Evolutionary conservation across 2,113 vertebrate genomes (phyloP).

Genomic region (Delphinus delphis): DNA sequence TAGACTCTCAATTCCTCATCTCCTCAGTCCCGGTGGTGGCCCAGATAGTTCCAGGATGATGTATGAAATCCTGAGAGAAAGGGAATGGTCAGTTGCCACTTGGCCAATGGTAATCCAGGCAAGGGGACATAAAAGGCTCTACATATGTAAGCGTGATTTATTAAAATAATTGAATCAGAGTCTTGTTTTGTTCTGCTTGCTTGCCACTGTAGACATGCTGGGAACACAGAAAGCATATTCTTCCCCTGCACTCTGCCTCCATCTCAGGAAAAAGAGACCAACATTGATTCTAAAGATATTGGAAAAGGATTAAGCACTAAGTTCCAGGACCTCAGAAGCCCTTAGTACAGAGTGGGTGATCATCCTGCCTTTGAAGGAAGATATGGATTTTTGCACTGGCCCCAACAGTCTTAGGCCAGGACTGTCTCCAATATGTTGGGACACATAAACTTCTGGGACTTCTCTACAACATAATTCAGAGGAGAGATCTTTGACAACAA

Average conservation of each 20-base stretch:
- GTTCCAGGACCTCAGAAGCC: neutral
- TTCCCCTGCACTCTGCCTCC: neutral
- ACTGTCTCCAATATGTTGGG: neutral
- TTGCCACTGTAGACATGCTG: neutral
- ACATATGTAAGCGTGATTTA: neutral
- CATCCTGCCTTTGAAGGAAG: neutral
- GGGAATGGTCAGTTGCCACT: neutral
- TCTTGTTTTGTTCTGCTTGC: neutral
- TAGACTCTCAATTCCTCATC: neutral
- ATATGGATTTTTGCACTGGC: neutral
- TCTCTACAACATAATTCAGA: neutral
- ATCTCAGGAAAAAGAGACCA: neutral
- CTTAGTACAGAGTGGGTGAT: neutral
- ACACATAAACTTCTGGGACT: neutral
- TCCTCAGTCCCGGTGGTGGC: neutral
- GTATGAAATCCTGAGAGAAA: neutral
- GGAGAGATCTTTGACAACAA: neutral
- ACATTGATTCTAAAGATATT: neutral
- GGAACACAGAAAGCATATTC: neutral
- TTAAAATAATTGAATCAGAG: neutral
- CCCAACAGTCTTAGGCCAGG: neutral
- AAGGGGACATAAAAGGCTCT: neutral
- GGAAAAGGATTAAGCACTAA: neutral
- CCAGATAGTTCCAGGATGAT: neutral
- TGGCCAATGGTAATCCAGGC: neutral